A percentile compares a stretch with the other conserved stretches of the same genome.
These are phyloP conservation scores for Drosophila acutilabella DNA, from an alignment of 2,888 invertebrate genomes.

Conservation along the genomic window DNA sequence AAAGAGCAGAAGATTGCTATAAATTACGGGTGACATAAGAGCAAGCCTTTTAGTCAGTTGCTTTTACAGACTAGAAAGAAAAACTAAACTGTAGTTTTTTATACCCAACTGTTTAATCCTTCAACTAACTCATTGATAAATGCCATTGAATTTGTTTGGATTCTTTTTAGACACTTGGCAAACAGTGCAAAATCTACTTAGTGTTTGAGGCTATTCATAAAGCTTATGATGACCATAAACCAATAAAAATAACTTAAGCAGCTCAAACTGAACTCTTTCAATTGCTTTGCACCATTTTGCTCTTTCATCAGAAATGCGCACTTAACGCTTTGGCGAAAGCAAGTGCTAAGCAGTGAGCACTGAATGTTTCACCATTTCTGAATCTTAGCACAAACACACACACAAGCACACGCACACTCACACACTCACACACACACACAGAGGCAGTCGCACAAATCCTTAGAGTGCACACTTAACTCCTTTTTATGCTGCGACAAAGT, in stretches of 20 bases:
- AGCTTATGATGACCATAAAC: constrained; percentile 27
- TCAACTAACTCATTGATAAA: too few relatives aligned
- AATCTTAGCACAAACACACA: constrained; percentile 38
- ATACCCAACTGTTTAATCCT: too few relatives aligned
- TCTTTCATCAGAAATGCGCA: constrained; percentile 69
- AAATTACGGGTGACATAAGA: constrained; percentile 5
- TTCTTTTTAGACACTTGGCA: constrained; percentile 3
- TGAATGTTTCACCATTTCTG: constrained; percentile 39
- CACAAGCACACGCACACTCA: not conserved
- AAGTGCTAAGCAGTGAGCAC: constrained; percentile 33
- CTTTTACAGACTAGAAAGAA: not conserved
- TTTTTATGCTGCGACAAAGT: constrained; percentile 79
- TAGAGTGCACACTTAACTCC: constrained; percentile 81
- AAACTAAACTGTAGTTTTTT: not conserved
- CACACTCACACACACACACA: constrained; percentile 12
- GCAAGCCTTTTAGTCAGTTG: not conserved
- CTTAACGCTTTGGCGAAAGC: constrained; percentile 67
- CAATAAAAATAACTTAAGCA: constrained; percentile 22
- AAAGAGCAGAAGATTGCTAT: not conserved
- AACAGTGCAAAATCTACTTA: constrained; percentile 8
- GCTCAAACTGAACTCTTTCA: constrained; percentile 29
- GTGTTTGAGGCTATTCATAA: constrained; percentile 4
- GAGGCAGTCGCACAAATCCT: constrained; percentile 68
- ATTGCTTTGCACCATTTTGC: constrained; percentile 56
- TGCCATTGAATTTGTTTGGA: constrained; percentile 1